Conservation (phyloP, 2,113 vertebrate species). For the Callocephalon fimbriatum region DNA sequence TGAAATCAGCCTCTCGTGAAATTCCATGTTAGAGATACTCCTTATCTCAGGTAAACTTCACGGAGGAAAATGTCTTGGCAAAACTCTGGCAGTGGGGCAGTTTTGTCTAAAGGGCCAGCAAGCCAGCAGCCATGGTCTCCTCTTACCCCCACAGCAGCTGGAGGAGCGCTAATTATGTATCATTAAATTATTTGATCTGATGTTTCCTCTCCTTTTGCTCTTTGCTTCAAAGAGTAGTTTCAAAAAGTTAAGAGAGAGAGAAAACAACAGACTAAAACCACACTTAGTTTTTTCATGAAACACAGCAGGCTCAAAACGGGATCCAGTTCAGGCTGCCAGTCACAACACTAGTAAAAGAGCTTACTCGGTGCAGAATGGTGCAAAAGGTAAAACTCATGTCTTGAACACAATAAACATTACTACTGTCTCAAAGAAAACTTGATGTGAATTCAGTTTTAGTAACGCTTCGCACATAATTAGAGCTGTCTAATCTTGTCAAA, state of each 20-base stretch:
- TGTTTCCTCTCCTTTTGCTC: neutral
- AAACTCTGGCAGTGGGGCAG: fast-evolving
- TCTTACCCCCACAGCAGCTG: neutral
- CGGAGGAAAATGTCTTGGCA: neutral
- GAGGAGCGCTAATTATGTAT: neutral
- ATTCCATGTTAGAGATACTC: neutral
- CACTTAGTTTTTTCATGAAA: neutral
- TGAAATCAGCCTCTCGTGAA: neutral
- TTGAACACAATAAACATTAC: neutral
- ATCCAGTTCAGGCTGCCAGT: neutral
- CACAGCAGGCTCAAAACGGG: neutral
- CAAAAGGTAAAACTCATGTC: neutral
- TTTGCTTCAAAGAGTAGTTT: neutral
- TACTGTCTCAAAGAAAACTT: neutral
- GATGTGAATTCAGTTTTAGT: neutral
- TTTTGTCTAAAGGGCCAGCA: neutral
- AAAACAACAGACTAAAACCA: neutral
- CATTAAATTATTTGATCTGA: neutral
- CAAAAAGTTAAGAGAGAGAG: neutral
- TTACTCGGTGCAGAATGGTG: neutral
- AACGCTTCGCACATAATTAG: neutral
- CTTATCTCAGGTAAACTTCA: neutral
- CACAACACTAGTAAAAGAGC: neutral
- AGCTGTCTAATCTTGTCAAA: neutral
- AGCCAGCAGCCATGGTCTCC: neutral